Evolutionary conservation across 2,888 invertebrate species (phyloP), one percentile per base, ranked within the genome.

Genomic region (Phlogophora meticulosa): DNA sequence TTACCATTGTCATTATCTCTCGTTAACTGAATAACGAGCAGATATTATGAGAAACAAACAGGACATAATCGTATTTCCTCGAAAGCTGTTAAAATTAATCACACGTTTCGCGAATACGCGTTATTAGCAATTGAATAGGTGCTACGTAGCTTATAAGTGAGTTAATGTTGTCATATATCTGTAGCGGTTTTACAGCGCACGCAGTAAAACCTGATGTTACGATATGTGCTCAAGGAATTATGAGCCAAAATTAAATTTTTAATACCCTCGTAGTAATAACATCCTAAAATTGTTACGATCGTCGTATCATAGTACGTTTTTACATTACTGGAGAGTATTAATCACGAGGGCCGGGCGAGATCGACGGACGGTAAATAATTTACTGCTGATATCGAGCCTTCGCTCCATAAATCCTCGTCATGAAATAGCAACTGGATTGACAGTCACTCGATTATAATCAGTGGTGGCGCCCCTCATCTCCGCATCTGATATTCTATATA

Each of bases 351-450:
- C 72, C 68, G 81, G 71, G 64, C 74, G 81, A 77, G 82, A 88
- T 84, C 85, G 85, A 82, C 81, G 82, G 83, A 78, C 85, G 85
- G 86, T 88, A 91, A 91, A 90, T 90, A 88, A 90, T 91, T 90
- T 87, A 88, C 87, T 85, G 87, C 83, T 84, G 88, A 86, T 85
- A 84, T 82, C 81, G 85, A 75, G 79, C 79, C 81, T 80, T 74
- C 64, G 71, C 75, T 78, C 85, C 86, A 91, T 92, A 91, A 91
- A 91, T 92, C 86, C 87, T 87, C 87, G 88, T 90, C 90, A 88
- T 84, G 82, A 82, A 87, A 88, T 85, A 85, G 83, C 83, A 81
- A 76, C 85, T 67, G 80, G 87, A 87, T 88, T 88, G 91, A 91
- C 90, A 90, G 87, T 87, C 85, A 84, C 85, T 89, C 84, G 87